A percentile compares a stretch with the other conserved stretches of the same genome.
These are phyloP conservation scores for Leistus spinibarbis DNA, from an alignment of 2,888 invertebrate genomes.

Conservation along the genomic window DNA sequence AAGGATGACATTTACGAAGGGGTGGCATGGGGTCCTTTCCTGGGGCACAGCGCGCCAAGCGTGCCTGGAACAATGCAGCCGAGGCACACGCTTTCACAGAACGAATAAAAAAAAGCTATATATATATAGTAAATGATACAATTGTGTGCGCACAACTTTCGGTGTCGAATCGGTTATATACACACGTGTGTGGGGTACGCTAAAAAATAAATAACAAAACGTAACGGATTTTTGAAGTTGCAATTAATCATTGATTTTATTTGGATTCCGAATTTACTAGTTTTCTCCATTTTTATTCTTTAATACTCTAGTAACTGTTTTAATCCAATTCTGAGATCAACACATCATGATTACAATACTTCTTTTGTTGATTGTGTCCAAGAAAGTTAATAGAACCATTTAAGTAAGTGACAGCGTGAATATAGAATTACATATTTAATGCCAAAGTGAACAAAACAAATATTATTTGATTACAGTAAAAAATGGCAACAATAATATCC, in stretches of 20 bases:
- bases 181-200: constrained; percentile 20
- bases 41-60: constrained; percentile 40
- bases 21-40: constrained; percentile 36
- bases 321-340: too few species aligned
- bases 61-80: constrained; percentile 49
- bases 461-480: too few species aligned
- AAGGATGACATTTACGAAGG: constrained; percentile 46
- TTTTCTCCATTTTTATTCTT: too few species aligned
- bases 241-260: not conserved
- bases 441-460: too few species aligned
- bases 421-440: too few species aligned
- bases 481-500: too few species aligned
- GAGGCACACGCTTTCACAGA: constrained; percentile 49
- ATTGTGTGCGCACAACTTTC: constrained; percentile 50
- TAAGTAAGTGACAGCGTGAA: too few species aligned
- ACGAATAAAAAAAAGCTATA: constrained; percentile 52
- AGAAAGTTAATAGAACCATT: too few species aligned
- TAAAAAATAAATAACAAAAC: constrained; percentile 7
- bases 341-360: too few species aligned
- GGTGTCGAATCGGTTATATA: constrained; percentile 49
- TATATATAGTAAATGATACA: constrained; percentile 53
- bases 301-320: too few species aligned
- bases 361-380: too few species aligned
- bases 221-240: constrained; percentile 22
- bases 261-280: too few species aligned